phyloP scores from a whole-genome alignment of 2,113 vertebrate species.

The Athene noctua region DNA sequence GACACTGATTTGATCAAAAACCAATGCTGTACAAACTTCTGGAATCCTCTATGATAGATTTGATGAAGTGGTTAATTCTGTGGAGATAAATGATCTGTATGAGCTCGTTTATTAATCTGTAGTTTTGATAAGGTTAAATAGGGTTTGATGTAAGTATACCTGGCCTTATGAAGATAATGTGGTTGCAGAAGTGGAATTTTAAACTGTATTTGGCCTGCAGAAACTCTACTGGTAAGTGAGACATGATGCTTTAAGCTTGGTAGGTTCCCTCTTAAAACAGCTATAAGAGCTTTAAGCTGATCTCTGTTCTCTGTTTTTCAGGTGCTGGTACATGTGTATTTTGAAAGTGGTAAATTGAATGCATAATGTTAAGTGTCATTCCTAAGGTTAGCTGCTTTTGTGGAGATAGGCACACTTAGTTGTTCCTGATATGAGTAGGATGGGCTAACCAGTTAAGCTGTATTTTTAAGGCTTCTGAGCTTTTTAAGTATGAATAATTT shows the following conservation, averaged over 20 bases:
- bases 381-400: neutral
- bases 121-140: neutral
- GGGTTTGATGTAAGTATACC: neutral
- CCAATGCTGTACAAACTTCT: neutral
- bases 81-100: neutral
- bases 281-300: neutral
- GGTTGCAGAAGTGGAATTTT: neutral
- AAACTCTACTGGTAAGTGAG: slow-evolving; percentile 47
- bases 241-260: neutral
- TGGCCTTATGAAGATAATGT: neutral
- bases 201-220: neutral
- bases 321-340: neutral
- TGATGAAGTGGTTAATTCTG: neutral
- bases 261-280: neutral
- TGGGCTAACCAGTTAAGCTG: neutral
- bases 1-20: neutral
- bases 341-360: neutral
- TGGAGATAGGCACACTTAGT: neutral
- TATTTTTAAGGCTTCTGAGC: slow-evolving; percentile 2
- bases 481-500: neutral
- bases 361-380: neutral
- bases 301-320: neutral
- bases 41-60: neutral
- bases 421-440: neutral
- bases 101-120: neutral